These are phyloP conservation scores for Cettia cetti DNA, from an alignment of 2,113 vertebrate genomes.

Conservation along the genomic window DNA sequence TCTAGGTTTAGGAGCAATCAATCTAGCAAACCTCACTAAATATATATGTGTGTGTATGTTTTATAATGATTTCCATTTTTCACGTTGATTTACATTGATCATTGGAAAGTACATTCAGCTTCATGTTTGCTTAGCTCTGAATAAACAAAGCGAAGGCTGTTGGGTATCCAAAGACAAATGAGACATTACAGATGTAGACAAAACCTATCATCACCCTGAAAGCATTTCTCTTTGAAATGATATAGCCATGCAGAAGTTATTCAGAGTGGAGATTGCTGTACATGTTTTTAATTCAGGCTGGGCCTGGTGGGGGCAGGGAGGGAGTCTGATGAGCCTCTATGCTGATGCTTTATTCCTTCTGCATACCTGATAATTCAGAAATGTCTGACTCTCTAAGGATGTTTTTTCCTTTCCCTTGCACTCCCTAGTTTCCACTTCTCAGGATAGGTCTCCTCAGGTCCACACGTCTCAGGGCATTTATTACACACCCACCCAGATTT, in stretches of 20 bases:
- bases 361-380: background rate
- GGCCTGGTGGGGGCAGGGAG: background rate
- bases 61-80: conserved; percentile 1
- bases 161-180: conserved; percentile 33
- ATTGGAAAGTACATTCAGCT: background rate
- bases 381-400: background rate
- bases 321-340: background rate
- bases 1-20: conserved; percentile 13
- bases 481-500: background rate
- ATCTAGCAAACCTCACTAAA: background rate
- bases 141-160: background rate
- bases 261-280: background rate
- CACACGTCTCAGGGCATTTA: accelerated
- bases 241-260: conserved; percentile 4
- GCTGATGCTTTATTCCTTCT: background rate
- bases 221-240: conserved; percentile 32
- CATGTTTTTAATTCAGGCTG: background rate
- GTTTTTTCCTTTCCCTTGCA: background rate
- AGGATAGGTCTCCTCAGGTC: background rate
- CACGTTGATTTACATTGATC: background rate
- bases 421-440: background rate
- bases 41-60: background rate
- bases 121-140: conserved; percentile 34
- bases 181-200: conserved; percentile 49
- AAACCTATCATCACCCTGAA: conserved; percentile 33